These are phyloP conservation scores for Cyaniris semiargus DNA, from an alignment of 2,888 invertebrate genomes.

Conservation along the genomic window DNA sequence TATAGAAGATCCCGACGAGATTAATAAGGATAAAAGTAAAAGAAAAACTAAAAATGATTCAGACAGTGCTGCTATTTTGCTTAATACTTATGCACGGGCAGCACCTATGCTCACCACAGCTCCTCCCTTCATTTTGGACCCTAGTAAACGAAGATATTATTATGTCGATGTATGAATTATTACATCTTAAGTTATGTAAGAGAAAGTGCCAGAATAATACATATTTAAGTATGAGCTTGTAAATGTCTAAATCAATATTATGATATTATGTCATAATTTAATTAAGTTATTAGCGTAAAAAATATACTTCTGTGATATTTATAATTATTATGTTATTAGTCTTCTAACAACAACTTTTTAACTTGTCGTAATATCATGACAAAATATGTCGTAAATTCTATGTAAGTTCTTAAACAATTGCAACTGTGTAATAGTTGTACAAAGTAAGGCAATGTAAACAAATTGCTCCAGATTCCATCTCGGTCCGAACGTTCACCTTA, in stretches of 20 bases:
- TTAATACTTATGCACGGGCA: slow-evolving; percentile 66
- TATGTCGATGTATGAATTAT: slow-evolving; percentile 60
- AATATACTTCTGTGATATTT: slow-evolving; percentile 66
- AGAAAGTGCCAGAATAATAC: slow-evolving; percentile 61
- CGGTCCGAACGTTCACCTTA: slow-evolving; percentile 58
- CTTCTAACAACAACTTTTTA: background rate
- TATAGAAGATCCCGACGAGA: slow-evolving; percentile 44
- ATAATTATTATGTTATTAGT: slow-evolving; percentile 37
- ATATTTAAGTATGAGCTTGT: slow-evolving; percentile 36
- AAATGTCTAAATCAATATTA: slow-evolving; percentile 16
- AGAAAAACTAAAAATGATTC: slow-evolving; percentile 41
- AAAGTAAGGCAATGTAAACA: slow-evolving; percentile 39
- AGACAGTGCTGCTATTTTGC: slow-evolving; percentile 57
- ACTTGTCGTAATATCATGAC: slow-evolving; percentile 24
- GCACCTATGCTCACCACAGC: slow-evolving; percentile 65
- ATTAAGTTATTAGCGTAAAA: slow-evolving; percentile 33
- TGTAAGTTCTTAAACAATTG: slow-evolving; percentile 14
- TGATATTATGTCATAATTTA: background rate
- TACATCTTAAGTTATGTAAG: slow-evolving; percentile 24
- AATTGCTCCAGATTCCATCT: slow-evolving; percentile 49
- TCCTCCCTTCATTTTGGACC: slow-evolving; percentile 69
- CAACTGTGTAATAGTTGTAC: slow-evolving; percentile 34
- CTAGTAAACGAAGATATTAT: slow-evolving; percentile 76
- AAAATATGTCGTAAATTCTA: slow-evolving; percentile 24
- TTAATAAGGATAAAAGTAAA: slow-evolving; percentile 39